Conservation (phyloP, 2,888 invertebrate species). For the Cenopis cana region DNA sequence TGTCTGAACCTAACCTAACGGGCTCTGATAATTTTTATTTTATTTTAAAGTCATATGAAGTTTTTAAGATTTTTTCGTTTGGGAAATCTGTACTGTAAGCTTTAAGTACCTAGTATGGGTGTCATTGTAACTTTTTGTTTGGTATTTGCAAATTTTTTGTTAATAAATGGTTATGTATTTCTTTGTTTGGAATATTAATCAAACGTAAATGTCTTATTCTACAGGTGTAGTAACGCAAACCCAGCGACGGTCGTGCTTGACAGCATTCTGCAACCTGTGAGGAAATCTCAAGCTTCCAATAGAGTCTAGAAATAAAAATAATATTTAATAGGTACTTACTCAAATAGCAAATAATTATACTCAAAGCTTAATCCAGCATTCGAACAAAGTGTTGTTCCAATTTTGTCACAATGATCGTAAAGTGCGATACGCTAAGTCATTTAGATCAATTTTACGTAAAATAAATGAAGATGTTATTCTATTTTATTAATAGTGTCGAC, state of each 20-base stretch:
- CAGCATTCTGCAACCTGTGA: constrained; percentile 64
- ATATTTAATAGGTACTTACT: constrained; percentile 44
- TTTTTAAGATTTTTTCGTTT: too few relatives aligned
- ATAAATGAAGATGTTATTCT: not conserved
- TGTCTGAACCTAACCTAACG: too few relatives aligned
- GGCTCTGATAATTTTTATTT: too few relatives aligned
- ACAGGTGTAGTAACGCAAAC: constrained; percentile 73
- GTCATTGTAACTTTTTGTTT: too few relatives aligned
- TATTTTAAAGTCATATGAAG: too few relatives aligned
- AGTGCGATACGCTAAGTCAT: too few relatives aligned
- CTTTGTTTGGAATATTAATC: too few relatives aligned
- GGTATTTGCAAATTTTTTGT: too few relatives aligned
- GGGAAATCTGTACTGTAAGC: too few relatives aligned
- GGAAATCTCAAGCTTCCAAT: constrained; percentile 55
- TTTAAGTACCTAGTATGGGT: too few relatives aligned
- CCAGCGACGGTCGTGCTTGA: constrained; percentile 71
- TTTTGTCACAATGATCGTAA: not conserved
- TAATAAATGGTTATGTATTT: too few relatives aligned
- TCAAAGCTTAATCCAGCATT: not conserved
- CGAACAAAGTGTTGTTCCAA: not conserved
- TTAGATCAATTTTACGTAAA: not conserved
- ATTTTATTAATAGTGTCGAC: not conserved
- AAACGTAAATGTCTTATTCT: constrained; percentile 39
- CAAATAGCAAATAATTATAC: not conserved
- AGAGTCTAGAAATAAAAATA: constrained; percentile 54